Base-by-base conservation (phyloP, 2,797 vertebrate species). In the Crocodylus rhombifer region DNA sequence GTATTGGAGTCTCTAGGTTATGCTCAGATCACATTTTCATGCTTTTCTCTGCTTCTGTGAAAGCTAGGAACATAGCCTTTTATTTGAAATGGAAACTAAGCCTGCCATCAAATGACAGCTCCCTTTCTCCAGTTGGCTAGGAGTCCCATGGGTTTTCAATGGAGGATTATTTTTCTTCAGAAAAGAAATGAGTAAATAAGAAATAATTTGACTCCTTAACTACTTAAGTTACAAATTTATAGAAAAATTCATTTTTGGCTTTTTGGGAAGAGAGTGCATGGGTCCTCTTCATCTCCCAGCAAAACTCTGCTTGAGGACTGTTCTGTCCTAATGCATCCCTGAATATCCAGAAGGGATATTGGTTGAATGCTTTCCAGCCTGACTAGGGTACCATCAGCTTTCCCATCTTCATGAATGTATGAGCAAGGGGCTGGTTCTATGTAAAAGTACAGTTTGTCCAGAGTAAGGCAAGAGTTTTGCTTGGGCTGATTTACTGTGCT, bases 11-110 rank as follows among this genome's bases (percentile, higher is more conserved):
- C 1, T 25, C 61, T 21, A 95, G 23, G 33, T 28, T 81, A 84
- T 57, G 55, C 85, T 92, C 87, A 17, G 3, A 77, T 80, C 9
- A 1, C 26, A 62, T 89, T 82, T 84, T 91, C 14, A 90, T 71
- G 20, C 5, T 81, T 56, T 87, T 77, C 3, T 21, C 0, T 25
- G 33, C 14, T 61, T 51, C 4, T 28, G 3, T 69, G 12, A 90
- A 56, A 3, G 1, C 0, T 36, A 33, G 42, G 30, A 61, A 30
- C 67, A 82, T 36, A 3, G 9, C 10, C 42, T 67, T 80, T 80
- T 75, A 26, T 60, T 71, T 82, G 61, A 13, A 55, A 80, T 55
- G 20, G 21, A 10, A 65, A 6, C 6, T 67, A 65, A 76, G 18
- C 76, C 69, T 79, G 79, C 3, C 69, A 14, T 42, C 42, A 65